Evolutionary conservation across 2,797 vertebrate genomes (phyloP).

Genomic region (Hyperoplus lanceolatus): DNA sequence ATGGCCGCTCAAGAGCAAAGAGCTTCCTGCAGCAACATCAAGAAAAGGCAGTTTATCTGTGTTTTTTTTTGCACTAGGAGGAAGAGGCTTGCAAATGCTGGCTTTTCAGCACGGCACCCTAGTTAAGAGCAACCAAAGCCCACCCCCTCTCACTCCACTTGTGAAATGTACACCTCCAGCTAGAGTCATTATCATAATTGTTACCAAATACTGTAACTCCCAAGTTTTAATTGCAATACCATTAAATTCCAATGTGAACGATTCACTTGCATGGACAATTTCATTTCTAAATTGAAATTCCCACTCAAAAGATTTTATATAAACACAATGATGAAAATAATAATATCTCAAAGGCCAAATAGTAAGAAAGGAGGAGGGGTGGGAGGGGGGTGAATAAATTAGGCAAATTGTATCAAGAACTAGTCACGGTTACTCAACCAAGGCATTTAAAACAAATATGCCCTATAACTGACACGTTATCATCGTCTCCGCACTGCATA

Average conservation of each 20-base stretch:
- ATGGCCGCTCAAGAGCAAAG: constrained; percentile 63
- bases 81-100: constrained; percentile 36
- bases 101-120: constrained; percentile 53
- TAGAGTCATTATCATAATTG: constrained; percentile 84
- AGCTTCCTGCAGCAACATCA: constrained; percentile 73
- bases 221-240: constrained; percentile 83
- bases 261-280: constrained; percentile 79
- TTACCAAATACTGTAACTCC: constrained; percentile 84
- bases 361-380: constrained; percentile 35
- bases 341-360: constrained; percentile 75
- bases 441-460: constrained; percentile 80
- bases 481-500: constrained; percentile 70
- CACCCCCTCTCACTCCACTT: constrained; percentile 33
- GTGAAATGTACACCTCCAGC: constrained; percentile 84
- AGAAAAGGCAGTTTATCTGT: constrained; percentile 78
- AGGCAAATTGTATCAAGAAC: constrained; percentile 70
- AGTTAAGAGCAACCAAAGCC: constrained; percentile 54
- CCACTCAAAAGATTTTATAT: constrained; percentile 81
- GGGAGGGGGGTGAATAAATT: constrained; percentile 63
- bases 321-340: constrained; percentile 83
- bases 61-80: constrained; percentile 30
- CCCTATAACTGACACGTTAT: constrained; percentile 77
- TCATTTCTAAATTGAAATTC: constrained; percentile 80
- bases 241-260: constrained; percentile 84
- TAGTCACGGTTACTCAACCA: constrained; percentile 59